These are phyloP conservation scores for Cryptops parisi DNA, from an alignment of 2,888 invertebrate species.

Conservation along the genomic window DNA sequence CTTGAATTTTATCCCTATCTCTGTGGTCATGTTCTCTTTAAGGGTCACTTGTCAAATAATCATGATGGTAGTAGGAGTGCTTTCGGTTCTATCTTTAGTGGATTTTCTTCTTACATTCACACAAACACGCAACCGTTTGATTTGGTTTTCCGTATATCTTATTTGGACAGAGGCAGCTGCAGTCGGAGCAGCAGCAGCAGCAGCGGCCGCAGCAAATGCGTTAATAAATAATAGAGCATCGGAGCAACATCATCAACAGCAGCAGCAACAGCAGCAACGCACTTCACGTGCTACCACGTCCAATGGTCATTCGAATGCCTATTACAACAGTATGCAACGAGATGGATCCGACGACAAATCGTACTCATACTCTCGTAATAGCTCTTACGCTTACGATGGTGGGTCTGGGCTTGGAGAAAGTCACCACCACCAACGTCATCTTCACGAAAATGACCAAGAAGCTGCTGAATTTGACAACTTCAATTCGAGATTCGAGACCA, in stretches of 20 bases:
- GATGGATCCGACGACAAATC: background rate
- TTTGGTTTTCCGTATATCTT: too few species aligned
- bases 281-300: background rate
- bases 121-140: too few species aligned
- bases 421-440: background rate
- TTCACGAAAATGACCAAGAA: background rate
- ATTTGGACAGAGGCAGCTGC: background rate
- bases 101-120: too few species aligned
- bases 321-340: background rate
- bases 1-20: too few species aligned
- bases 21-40: too few species aligned
- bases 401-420: background rate
- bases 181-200: background rate
- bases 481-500: slow-evolving; percentile 14
- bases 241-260: background rate
- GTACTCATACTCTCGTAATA: background rate
- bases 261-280: background rate
- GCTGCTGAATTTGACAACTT: slow-evolving; percentile 14
- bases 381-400: slow-evolving; percentile 2
- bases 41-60: too few species aligned
- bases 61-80: too few species aligned
- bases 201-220: background rate
- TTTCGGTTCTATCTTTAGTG: too few species aligned
- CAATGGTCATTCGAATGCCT: background rate
- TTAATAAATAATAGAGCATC: too few species aligned